Conservation (phyloP, 2,888 invertebrate genomes). For the Diplolepis rosae region DNA sequence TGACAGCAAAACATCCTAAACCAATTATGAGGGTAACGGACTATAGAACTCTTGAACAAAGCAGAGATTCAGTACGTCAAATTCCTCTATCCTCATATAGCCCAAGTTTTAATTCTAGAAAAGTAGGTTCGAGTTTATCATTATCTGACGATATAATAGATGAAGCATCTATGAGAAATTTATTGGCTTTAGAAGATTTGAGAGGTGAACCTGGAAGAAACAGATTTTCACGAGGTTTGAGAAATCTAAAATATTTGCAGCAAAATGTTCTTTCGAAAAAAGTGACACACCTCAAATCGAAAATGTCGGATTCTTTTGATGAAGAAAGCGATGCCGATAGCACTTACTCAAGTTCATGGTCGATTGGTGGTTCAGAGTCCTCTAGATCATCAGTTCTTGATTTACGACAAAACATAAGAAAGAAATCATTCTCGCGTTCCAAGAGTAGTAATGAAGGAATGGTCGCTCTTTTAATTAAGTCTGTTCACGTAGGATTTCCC, state of each 20-base stretch:
- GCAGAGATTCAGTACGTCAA: slow-evolving; percentile 39
- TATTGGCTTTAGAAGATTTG: slow-evolving; percentile 78
- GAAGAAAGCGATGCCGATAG: slow-evolving; percentile 74
- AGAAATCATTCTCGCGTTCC: slow-evolving; percentile 57
- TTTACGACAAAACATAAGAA: slow-evolving; percentile 48
- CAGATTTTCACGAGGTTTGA: slow-evolving; percentile 77
- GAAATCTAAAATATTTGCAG: slow-evolving; percentile 79
- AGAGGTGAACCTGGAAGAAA: slow-evolving; percentile 75
- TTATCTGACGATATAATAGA: slow-evolving; percentile 68
- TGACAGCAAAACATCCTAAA: slow-evolving; percentile 40
- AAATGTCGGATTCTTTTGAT: slow-evolving; percentile 55
- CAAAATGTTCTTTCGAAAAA: slow-evolving; percentile 79
- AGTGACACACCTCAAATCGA: slow-evolving; percentile 77
- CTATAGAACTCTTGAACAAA: slow-evolving; percentile 39
- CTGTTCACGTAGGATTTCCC: slow-evolving; percentile 73
- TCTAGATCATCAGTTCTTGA: slow-evolving; percentile 57
- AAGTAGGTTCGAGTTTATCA: slow-evolving; percentile 57
- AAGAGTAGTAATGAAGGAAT: slow-evolving; percentile 77
- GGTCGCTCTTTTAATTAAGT: slow-evolving; percentile 81
- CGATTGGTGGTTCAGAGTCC: slow-evolving; percentile 57
- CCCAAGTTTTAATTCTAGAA: slow-evolving; percentile 37
- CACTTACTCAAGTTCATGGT: slow-evolving; percentile 58
- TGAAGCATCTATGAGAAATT: slow-evolving; percentile 65
- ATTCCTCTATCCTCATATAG: slow-evolving; percentile 36
- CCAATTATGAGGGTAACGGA: slow-evolving; percentile 52